phyloP scores from a whole-genome alignment of 2,113 vertebrate species.

The Ondatra zibethicus region DNA sequence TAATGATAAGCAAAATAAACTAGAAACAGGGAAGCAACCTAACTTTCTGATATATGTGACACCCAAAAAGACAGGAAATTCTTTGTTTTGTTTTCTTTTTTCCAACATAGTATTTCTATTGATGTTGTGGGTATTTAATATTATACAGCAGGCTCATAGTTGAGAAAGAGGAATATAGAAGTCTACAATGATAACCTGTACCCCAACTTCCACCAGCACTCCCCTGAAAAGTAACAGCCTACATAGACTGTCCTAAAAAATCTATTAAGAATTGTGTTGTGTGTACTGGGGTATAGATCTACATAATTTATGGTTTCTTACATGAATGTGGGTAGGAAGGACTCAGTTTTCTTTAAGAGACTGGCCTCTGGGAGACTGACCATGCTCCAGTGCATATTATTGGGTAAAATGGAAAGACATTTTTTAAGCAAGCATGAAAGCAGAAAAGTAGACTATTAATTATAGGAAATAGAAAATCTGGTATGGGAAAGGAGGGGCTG shows the following conservation, averaged over 20 bases:
- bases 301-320: neutral
- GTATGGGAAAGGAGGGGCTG: neutral
- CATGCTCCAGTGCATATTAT: too few species aligned
- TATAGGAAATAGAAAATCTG: neutral
- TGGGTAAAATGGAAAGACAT: too few species aligned
- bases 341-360: neutral
- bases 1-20: neutral
- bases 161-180: neutral
- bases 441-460: neutral
- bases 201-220: neutral
- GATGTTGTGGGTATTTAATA: neutral
- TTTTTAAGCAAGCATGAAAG: neutral
- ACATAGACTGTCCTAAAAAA: neutral
- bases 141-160: neutral
- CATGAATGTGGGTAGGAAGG: neutral
- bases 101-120: neutral
- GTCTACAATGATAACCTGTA: neutral
- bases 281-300: neutral
- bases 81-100: neutral
- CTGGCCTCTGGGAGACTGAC: too few species aligned
- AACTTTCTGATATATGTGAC: neutral
- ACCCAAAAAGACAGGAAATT: neutral
- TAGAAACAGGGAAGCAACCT: neutral
- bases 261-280: neutral
- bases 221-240: neutral